Base-by-base conservation (phyloP, 2,113 vertebrate genomes). In the Gambusia holbrooki region DNA sequence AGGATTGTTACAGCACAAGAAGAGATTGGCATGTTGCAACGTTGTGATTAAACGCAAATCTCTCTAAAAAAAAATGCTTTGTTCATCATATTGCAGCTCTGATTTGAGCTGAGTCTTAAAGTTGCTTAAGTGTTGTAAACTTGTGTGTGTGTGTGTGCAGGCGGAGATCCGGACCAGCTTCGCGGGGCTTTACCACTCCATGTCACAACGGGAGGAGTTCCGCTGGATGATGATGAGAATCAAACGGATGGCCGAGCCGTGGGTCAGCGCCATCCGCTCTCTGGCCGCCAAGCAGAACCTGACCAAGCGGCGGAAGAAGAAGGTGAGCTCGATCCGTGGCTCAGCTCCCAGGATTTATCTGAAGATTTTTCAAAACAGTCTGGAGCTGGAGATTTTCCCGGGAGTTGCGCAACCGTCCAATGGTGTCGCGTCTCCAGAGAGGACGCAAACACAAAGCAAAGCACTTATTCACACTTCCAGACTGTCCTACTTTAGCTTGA, bases 171-270 rank as follows among this genome's bases (percentile, higher is more conserved):
- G 96, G 29, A 96, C 96, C 12, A 95, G 97, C 88, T 98, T 99
- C 13, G 95, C 97, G 42, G 94, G 96, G 89, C 96, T 99, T 70
- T 97, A 98, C 86, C 96, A 93, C 42, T 95, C 96, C 89, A 99
- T 99, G 98, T 96, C 97, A 0, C 95, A 95, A 67, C 95, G 97
- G 0, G 97, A 99, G 90, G 98, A 99, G 78, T 99, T 99, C 77
- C 96, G 98, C 71, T 99, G 98, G 98, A 99, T 99, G 98, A 97
- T 95, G 93, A 81, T 99, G 73, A 93, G 98, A 80, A 99, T 99
- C 93, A 94, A 96, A 71, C 93, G 98, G 64, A 99, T 99, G 98
- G 97, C 97, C 9, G 96, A 96, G 68, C 96, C 96, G 0, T 99
- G 98, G 98, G 95, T 99, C 85, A 92, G 95, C 28, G 97, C 98